These are phyloP conservation scores for Ianthella basta DNA, from an alignment of 37 sponge, comb jelly and placozoan species.

Conservation along the genomic window DNA sequence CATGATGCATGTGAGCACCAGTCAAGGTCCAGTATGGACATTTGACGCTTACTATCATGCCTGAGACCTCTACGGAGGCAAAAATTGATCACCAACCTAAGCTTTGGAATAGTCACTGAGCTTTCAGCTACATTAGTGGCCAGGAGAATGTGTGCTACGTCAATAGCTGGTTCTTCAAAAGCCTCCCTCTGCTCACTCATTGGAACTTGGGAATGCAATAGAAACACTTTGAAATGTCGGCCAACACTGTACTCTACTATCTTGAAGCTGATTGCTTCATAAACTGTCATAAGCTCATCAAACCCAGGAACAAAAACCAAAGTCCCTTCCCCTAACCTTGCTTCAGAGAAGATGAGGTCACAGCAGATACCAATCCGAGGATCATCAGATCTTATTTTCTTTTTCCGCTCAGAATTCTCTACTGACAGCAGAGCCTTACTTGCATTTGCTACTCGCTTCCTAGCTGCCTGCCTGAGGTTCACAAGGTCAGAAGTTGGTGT, in stretches of 20 bases:
- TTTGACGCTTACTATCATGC: conserved; percentile 40
- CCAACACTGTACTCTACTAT: conserved; percentile 4
- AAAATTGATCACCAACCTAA: conserved; percentile 74
- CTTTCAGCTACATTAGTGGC: conserved; percentile 84
- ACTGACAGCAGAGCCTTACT: no score
- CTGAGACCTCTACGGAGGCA: conserved; percentile 56
- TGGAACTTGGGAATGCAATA: conserved; percentile 78
- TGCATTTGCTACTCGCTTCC: no score
- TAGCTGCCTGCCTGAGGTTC: no score
- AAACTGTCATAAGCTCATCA: conserved; percentile 46
- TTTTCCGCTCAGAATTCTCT: no score
- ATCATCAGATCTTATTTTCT: background rate
- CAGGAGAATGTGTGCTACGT: conserved; percentile 58
- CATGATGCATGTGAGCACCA: conserved; percentile 83
- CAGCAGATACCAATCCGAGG: conserved; percentile 12
- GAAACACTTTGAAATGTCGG: conserved; percentile 43
- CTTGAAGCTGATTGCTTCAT: conserved; percentile 24
- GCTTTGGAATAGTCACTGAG: conserved; percentile 75
- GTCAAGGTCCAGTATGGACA: conserved; percentile 40
- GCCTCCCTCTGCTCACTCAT: conserved; percentile 69
- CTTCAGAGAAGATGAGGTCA: conserved; percentile 53
- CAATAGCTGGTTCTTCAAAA: conserved; percentile 39
- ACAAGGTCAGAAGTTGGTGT: no score
- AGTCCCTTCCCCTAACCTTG: conserved; percentile 50
- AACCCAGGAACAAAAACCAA: conserved; percentile 79